These are phyloP conservation scores for Campoletis raptor DNA, from an alignment of 2,888 invertebrate genomes.

Conservation along the genomic window DNA sequence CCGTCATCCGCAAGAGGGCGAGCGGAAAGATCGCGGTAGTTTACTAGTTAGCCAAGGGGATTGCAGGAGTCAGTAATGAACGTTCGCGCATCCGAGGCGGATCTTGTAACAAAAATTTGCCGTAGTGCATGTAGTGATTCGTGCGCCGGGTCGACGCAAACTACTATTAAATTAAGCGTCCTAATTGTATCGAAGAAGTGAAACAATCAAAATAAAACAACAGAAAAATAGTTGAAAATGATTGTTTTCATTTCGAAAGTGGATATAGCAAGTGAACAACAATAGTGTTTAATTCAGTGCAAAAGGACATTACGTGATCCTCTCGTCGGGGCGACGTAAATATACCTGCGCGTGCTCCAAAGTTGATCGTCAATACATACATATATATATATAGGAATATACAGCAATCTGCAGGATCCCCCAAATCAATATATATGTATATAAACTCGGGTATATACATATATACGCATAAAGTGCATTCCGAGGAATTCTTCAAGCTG, in stretches of 20 bases:
- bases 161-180: slow-evolving; percentile 36
- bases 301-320: slow-evolving; percentile 55
- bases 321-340: slow-evolving; percentile 13
- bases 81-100: slow-evolving; percentile 21
- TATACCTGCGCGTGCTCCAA: slow-evolving; percentile 4
- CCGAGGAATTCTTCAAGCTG: slow-evolving; percentile 43
- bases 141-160: slow-evolving; percentile 63
- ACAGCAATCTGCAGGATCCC: slow-evolving; percentile 44
- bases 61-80: slow-evolving; percentile 18
- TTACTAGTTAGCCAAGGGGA: neutral
- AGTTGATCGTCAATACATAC: slow-evolving; percentile 8
- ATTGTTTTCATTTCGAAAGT: neutral
- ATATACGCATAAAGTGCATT: slow-evolving; percentile 11
- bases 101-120: neutral
- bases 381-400: too few species aligned
- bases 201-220: neutral
- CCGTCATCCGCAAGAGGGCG: neutral
- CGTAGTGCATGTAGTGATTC: neutral
- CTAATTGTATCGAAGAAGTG: neutral
- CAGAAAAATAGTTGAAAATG: neutral
- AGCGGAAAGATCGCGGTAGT: neutral
- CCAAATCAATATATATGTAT: slow-evolving; percentile 2
- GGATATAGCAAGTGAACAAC: neutral
- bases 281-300: neutral
- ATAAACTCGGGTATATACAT: neutral